Percentiles rank a stretch among this genome's conserved stretches.
Conservation (phyloP, 2,797 vertebrate genomes). For the Gymnoscopelus braueri region DNA sequence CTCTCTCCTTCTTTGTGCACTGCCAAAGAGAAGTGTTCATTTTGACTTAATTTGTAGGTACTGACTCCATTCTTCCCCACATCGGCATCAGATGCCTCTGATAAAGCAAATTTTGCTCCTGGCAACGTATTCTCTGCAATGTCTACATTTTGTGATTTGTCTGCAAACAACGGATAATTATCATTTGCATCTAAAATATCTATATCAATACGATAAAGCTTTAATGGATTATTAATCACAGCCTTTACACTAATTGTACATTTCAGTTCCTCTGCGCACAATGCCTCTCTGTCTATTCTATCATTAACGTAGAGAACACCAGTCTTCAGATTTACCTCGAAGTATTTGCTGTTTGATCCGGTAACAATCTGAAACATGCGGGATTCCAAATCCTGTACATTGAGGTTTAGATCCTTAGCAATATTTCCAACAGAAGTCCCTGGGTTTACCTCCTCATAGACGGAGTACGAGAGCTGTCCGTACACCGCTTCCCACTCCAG, state of each 20-base stretch:
- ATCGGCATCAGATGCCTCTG: constrained; percentile 86
- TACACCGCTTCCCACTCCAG: neutral
- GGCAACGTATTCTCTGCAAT: constrained; percentile 73
- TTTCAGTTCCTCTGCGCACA: neutral
- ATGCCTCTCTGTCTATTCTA: neutral
- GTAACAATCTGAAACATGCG: constrained; percentile 1
- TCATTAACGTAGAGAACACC: neutral
- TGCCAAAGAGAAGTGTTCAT: constrained; percentile 83
- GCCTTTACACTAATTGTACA: neutral
- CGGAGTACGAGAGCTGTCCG: neutral
- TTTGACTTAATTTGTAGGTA: constrained; percentile 85
- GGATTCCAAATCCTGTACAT: neutral
- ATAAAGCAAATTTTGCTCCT: constrained; percentile 85
- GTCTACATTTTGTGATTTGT: constrained; percentile 50
- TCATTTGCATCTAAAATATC: constrained; percentile 50
- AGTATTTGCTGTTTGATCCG: neutral
- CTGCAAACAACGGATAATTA: constrained; percentile 34
- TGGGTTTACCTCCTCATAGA: neutral
- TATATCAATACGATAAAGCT: constrained; percentile 34
- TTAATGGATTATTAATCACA: neutral
- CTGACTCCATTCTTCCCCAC: constrained; percentile 83
- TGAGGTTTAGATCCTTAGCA: constrained; percentile 1
- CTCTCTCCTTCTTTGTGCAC: constrained; percentile 65
- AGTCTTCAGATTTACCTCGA: constrained; percentile 1
- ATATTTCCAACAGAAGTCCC: constrained; percentile 3